Evolutionary conservation across 2,888 invertebrate species (phyloP), one percentile per base, ranked within the genome.

Genomic region (Helicoverpa assulta): DNA sequence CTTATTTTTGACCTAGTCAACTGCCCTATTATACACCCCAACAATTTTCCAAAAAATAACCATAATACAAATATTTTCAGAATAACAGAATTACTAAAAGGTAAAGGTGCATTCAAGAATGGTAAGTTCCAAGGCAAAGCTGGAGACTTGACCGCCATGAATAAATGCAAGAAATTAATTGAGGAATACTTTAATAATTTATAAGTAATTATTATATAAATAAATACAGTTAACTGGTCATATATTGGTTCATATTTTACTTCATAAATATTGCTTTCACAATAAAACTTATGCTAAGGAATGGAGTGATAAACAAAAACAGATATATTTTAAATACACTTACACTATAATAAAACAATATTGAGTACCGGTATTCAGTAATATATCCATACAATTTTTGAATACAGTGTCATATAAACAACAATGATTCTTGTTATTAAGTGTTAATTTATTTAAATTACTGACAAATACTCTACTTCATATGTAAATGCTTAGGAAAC

Each of bases 121-220:
- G 97, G 97, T 51, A 96, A 96, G 80, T 98, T 96, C 85, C 98
- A 98, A 93, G 98, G 97, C 0, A 98, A 98, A 94, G 97, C 97
- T 0, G 96, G 96, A 5, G 97, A 97, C 84, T 89, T 98, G 81
- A 92, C 94, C n/a, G 96, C 96, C 71, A 92, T 97, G 52, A 92
- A 92, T 37, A 96, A 97, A 89, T 98, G 97, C 85, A 97, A 96
- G 75, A 95, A 96, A 74, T 82, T 97, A 64, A 90, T 97, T 56
- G 95, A 96, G 76, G 95, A 96, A 59, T 96, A 97, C 84, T 97
- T 97, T 89, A 89, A 85, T 86, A 86, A 84, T 63, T 63, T 19
- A 53, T 71, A 70, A 61, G 70, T 60, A 26, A 69, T 63, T 70
- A 58, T 52, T 68, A 52, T 67, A 67, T 47, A 47, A 69, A 58